A percentile compares a stretch with the other conserved stretches of the same genome.
Evolutionary conservation across 35 echinoderm and acorn worm species (phyloP).

Genomic region (Lytechinus variegatus): DNA sequence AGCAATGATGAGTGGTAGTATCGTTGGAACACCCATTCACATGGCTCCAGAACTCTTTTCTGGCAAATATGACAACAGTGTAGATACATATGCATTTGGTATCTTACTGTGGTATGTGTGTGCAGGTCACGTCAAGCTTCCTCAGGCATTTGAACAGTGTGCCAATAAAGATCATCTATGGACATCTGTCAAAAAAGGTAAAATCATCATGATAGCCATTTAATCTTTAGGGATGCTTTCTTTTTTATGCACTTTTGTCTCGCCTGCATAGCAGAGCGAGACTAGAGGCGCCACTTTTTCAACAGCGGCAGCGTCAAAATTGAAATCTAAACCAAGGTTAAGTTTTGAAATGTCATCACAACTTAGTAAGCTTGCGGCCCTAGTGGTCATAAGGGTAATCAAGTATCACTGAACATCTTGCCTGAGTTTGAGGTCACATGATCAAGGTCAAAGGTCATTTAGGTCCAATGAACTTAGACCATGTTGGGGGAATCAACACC

Average conservation of each 20-base stretch:
- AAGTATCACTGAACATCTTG: no score
- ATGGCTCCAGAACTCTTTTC: constrained; percentile 99
- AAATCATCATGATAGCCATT: not conserved
- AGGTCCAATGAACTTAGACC: no score
- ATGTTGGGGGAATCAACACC: no score
- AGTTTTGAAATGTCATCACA: no score
- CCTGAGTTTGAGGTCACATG: no score
- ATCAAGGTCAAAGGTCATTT: no score
- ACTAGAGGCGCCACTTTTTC: no score
- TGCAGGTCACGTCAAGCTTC: constrained; percentile 87
- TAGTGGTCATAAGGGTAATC: no score
- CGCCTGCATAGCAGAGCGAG: no score
- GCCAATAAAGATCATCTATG: constrained; percentile 96
- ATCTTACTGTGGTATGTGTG: constrained; percentile 98
- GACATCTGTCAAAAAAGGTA: constrained; percentile 95
- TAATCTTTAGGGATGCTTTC: not conserved
- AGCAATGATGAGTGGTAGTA: constrained; percentile 99
- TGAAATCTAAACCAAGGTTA: no score
- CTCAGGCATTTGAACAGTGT: constrained; percentile 93
- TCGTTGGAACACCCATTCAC: constrained; percentile 99
- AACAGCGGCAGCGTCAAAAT: no score
- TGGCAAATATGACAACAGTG: constrained; percentile 90
- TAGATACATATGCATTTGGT: constrained; percentile 97
- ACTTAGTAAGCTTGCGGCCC: no score
- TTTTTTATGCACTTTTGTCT: not conserved